A percentile compares a stretch with the other conserved stretches of the same genome.
phyloP scores from a whole-genome alignment of 2,797 vertebrate species.

The Notoglanidium macrostoma region DNA sequence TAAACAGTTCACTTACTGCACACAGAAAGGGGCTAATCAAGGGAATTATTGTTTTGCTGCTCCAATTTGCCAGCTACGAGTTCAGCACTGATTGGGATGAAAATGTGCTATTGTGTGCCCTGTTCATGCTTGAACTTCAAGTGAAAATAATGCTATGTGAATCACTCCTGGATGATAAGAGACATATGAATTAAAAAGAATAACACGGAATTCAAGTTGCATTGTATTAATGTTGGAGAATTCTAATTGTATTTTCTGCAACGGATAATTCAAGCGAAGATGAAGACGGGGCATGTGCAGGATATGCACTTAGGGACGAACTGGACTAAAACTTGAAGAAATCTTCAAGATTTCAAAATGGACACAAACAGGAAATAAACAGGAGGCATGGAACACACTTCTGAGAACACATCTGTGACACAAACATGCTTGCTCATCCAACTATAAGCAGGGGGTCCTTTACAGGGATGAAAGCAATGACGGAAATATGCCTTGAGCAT shows the following conservation, averaged over 20 bases:
- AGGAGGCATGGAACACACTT: neutral
- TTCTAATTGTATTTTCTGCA: neutral
- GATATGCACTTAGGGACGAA: neutral
- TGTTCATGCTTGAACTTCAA: constrained; percentile 71
- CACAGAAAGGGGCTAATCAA: constrained; percentile 99
- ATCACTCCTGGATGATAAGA: constrained; percentile 58
- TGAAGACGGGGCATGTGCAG: neutral
- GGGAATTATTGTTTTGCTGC: constrained; percentile 99
- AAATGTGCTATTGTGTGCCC: constrained; percentile 86
- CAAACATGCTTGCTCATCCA: constrained; percentile 14
- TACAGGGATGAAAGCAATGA: neutral
- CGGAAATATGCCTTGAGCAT: constrained; percentile 3
- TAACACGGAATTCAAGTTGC: constrained; percentile 51
- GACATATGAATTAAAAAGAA: constrained; percentile 70
- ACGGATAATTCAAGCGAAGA: constrained; percentile 3
- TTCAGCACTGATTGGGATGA: constrained; percentile 98
- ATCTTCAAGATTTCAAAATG: neutral
- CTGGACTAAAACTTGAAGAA: neutral
- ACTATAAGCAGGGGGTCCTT: neutral
- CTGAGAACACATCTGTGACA: constrained; percentile 15
- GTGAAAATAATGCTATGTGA: constrained; percentile 76
- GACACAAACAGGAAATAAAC: constrained; percentile 5
- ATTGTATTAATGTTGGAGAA: constrained; percentile 27
- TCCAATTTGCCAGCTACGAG: constrained; percentile 99
- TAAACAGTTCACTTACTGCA: constrained; percentile 99